A percentile compares a stretch with the other conserved stretches of the same genome.
These are phyloP conservation scores for Zootermopsis nevadensis DNA, from an alignment of 2,888 invertebrate species.

Conservation along the genomic window DNA sequence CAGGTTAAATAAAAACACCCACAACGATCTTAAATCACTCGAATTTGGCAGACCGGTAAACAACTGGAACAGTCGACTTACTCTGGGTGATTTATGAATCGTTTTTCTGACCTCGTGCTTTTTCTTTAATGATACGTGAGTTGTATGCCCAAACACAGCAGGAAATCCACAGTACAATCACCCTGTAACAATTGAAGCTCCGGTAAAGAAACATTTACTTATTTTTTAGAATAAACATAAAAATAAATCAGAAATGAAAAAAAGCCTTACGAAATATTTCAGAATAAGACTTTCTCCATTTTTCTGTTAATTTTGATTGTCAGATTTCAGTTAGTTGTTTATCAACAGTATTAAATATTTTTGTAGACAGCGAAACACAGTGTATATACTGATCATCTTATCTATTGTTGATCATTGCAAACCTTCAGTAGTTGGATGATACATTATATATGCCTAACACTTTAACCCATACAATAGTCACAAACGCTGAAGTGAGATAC, in stretches of 20 bases:
- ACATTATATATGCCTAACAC: too few relatives aligned
- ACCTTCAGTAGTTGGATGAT: too few relatives aligned
- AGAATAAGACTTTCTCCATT: neutral
- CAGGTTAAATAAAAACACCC: constrained; percentile 51
- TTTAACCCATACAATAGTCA: too few relatives aligned
- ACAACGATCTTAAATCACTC: constrained; percentile 47
- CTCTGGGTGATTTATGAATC: constrained; percentile 31
- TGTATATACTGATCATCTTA: neutral
- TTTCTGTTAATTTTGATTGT: neutral
- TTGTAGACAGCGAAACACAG: neutral
- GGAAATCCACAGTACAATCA: constrained; percentile 4
- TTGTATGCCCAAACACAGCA: neutral
- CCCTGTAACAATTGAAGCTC: neutral
- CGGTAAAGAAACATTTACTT: neutral
- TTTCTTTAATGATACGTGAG: constrained; percentile 29
- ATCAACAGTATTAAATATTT: neutral
- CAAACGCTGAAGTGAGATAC: too few relatives aligned
- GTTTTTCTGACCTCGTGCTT: constrained; percentile 10
- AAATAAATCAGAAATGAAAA: neutral
- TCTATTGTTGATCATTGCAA: too few relatives aligned
- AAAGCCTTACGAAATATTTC: neutral
- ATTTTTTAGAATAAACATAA: neutral
- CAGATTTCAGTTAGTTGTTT: neutral
- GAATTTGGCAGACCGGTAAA: constrained; percentile 49
- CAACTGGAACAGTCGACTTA: constrained; percentile 30